These are phyloP conservation scores for Gastrophryne carolinensis DNA, from an alignment of 2,797 vertebrate genomes.

Conservation along the genomic window DNA sequence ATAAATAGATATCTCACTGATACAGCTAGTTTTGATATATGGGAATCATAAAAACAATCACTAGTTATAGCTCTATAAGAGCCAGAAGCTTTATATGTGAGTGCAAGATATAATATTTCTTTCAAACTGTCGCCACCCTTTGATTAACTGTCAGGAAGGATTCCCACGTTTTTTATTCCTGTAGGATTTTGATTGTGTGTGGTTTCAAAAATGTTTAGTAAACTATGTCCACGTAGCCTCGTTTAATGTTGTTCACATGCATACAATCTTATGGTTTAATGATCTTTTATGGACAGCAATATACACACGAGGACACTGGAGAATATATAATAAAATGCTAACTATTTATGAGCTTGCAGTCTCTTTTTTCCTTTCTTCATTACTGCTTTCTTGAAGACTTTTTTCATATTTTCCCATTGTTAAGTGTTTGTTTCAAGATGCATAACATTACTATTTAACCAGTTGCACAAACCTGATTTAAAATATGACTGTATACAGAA, in stretches of 20 bases:
- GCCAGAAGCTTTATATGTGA: neutral
- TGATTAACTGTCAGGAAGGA: conserved; percentile 27
- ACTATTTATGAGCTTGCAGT: neutral
- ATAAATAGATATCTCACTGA: neutral
- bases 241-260: conserved; percentile 9
- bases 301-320: neutral
- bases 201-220: conserved; percentile 21
- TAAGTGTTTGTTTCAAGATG: neutral
- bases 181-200: conserved; percentile 27
- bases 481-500: neutral
- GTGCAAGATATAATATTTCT: conserved; percentile 1
- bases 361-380: neutral
- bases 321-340: conserved; percentile 1
- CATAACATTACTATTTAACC: neutral
- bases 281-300: conserved; percentile 16
- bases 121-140: conserved; percentile 8
- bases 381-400: neutral
- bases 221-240: neutral
- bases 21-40: neutral
- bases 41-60: conserved; percentile 1
- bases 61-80: neutral
- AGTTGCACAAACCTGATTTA: no score
- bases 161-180: conserved; percentile 25
- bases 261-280: conserved; percentile 15
- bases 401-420: neutral